These are phyloP conservation scores for Neopipo cinnamomea DNA, from an alignment of 2,113 vertebrate species.

Conservation along the genomic window DNA sequence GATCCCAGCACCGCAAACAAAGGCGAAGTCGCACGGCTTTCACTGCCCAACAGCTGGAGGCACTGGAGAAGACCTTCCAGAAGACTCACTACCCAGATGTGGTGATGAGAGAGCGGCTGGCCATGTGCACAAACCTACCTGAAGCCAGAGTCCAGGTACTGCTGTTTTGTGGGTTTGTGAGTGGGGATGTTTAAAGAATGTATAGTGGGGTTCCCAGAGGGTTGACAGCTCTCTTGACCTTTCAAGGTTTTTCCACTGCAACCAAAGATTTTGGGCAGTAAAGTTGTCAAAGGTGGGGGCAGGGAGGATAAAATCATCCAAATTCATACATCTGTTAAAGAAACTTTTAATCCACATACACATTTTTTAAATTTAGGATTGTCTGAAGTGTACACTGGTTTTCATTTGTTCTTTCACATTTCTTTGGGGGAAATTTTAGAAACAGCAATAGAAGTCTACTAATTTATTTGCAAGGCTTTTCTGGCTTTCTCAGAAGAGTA, in stretches of 20 bases:
- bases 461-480: conserved; percentile 40
- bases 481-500: conserved; percentile 15
- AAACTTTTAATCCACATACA: not conserved
- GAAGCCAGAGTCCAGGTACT: conserved; percentile 96
- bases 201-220: rapidly evolving
- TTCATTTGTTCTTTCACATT: conserved; percentile 45
- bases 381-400: conserved; percentile 44
- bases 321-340: conserved; percentile 10
- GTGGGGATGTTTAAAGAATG: not conserved
- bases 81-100: conserved; percentile 99
- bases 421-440: conserved; percentile 23
- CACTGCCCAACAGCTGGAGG: conserved; percentile 96
- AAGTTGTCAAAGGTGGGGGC: not conserved
- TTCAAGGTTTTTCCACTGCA: not conserved
- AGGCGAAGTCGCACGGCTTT: conserved; percentile 95
- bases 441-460: conserved; percentile 4
- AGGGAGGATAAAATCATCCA: not conserved
- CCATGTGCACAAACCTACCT: conserved; percentile 98
- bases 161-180: not conserved
- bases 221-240: not conserved
- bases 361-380: conserved; percentile 43
- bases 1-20: conserved; percentile 98
- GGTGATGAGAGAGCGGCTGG: conserved; percentile 96
- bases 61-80: conserved; percentile 98
- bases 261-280: not conserved